Evolutionary conservation across 2,888 invertebrate genomes (phyloP), one percentile per base, ranked within the genome.

Genomic region (Eilema depressum): DNA sequence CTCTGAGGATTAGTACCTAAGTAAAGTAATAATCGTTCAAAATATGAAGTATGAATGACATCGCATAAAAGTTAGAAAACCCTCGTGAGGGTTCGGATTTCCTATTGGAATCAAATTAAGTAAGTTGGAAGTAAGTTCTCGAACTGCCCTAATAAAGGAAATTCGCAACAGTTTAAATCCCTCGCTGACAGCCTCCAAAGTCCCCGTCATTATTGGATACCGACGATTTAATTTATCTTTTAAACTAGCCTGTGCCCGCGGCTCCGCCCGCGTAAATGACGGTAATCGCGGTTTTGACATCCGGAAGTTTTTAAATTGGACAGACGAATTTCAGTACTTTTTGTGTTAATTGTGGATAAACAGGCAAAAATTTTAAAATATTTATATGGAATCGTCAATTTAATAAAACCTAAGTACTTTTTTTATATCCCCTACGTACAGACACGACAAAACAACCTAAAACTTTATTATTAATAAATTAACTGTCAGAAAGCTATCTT

Each of bases 101-200:
- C 68, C 68, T 68, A 71, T 80, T 71, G 62, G 68, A 79, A 77
- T 75, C 63, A 71, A 75, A 53, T 53, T 53, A 73, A 70, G 71
- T 60, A 72, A 77, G 74, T 75, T 79, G 57, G 10, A 53, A 53
- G 20, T 47, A 47, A 47, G 53, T 53, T 53, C 20, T 53, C n/a
- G 75, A 72, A 66, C 61, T 70, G 61, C 66, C 73, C 71, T 71
- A 74, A 53, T n/a, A 79, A 66, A 63, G 73, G 62, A 41, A 81
- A 75, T 79, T 79, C 71, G 56, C 61, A 63, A 76, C 68, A 75
- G 56, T 77, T 78, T 63, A 73, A 75, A 73, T 72, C 79, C 72
- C 77, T 73, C 74, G 75, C 72, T 77, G 80, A 79, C 79, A 74
- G 28, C 17, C 30, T 33, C 60, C 62, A 28, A 41, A 37, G 72